Evolutionary conservation across 2,888 invertebrate species (phyloP), one percentile per base, ranked within the genome.

Genomic region (Epistrophe eligans): DNA sequence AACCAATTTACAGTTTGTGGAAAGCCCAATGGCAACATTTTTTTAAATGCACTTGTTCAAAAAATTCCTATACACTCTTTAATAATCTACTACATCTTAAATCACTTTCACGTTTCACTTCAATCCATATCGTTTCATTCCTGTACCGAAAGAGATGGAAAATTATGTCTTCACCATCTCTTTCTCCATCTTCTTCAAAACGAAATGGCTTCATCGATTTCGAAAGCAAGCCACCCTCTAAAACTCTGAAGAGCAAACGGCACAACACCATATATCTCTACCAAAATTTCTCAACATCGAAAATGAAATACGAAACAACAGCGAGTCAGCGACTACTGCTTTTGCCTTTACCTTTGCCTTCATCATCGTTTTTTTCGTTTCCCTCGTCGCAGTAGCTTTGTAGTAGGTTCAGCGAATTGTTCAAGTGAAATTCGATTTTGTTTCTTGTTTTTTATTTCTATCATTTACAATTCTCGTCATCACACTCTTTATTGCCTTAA

Each of bases 381-480:
- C 57, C 15, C 38, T 79, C 74, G 60, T 50, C 82, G 55, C 79
- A 85, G 88, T 88, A 58, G 88, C 74, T 52, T 50, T 77, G 55
- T 76, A 85, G 88, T 88, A 55, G 88, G 83, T 76, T 83, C 77
- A 71, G 72, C 72, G 84, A 79, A 73, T 88, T 84, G 77, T 82
- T 82, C 84, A 73, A 84, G 84, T 84, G 74, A 82, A 88, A 84
- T 88, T 88, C 79, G 73, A 84, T 82, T 77, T 80, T 84, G 82
- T 83, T 88, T 79, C 77, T 73, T 79, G 82, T 84, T 81, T 83
- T 77, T 88, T 74, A 79, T 88, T 83, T 70, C 74, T 35, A 58
- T 72, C 76, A 67, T 58, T 72, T 48, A 77, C 50, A 58, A 19
- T 71, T 79, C 70, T 80, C 66, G 45, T 35, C 62, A 67, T 40